Base-by-base conservation (phyloP, 2,113 vertebrate species). In the Megaceryle maxima region DNA sequence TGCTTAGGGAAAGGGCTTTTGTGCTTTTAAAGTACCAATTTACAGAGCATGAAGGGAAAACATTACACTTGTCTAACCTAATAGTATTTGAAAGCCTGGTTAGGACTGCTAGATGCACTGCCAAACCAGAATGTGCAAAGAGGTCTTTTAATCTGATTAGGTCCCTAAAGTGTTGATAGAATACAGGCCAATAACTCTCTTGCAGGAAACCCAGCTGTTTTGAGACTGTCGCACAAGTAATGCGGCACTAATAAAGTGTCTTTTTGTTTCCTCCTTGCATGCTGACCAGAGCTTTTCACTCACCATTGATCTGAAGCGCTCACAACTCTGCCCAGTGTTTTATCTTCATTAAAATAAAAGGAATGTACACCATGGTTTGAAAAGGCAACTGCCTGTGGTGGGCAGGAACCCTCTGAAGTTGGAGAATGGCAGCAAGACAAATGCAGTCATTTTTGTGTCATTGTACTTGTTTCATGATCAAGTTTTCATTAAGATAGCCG, bases 171-270 rank as follows among this genome's bases (percentile, higher is more conserved):
- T 80, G 46, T 86, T 77, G 88, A 13, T 90, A 43, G 11, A 72
- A 78, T 77, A 39, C 60, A 64, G 44, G 24, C 83, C 63, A 86
- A 20, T 93, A 93, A 83, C n/a, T 78, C 37, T 87, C 43, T 46
- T 86, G 39, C 39, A 43, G 87, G 67, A 95, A 90, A 81, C 85
- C 55, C 72, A 90, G 76, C 83, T 81, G 78, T 83, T 83, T 96
- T 73, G 50, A 76, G n/a, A 80, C 62, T 73, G 82, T 85, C 73
- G 43, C 81, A n/a, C 76, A 66, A 94, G 74, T 80, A 90, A 91
- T 59, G 68, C 41, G 48, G 57, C 60, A 63, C 51, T 72, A 93
- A 90, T 89, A 66, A 87, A 83, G 24, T 17, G 41, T 31, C 39
- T 74, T 44, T 80, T 70, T 81, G 15, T 18, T 46, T 35, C 11